Evolutionary conservation across 2,113 vertebrate species (phyloP), one percentile per base, ranked within the genome.

Genomic region (Albula glossodonta): DNA sequence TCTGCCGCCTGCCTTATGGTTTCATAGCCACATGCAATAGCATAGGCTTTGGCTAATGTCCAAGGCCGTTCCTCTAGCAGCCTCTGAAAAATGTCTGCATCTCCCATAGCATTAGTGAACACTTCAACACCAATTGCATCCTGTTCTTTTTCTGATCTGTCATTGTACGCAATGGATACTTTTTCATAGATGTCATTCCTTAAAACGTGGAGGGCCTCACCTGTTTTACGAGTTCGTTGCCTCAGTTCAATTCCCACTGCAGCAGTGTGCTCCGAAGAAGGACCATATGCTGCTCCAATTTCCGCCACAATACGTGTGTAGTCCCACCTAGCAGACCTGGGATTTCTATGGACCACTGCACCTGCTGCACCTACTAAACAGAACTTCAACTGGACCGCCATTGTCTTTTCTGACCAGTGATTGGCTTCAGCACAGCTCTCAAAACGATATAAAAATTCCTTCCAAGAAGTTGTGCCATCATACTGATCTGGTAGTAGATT

Each of bases 51-150:
- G 4, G 88, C 85, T 51, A 90, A 41, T 4, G 86, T 90, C 25
- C 2, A n/a, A 51, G 87, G 85, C 1, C 63, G 77, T 53, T 88
- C 49, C 7, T 90, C 83, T 19, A 91, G 79, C 17, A 90, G 17
- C 66, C 52, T 90, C 22, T 89, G 89, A 10, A 89, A 87, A 63
- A 87, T 85, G 0, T 79, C n/a, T n/a, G n/a, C n/a, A n/a, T n/a
- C n/a, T n/a, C n/a, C n/a, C n/a, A n/a, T n/a, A n/a, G n/a, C n/a
- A 11, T 89, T 87, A 50, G 88, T 89, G 49, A 89, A 90, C 22
- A 89, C 84, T n/a, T 91, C 85, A 0, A 89, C 57, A 11, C n/a
- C 66, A 8, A 90, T 87, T 1, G 77, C 41, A 5, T 90, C 86
- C n/a, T 89, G 85, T 22, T 81, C 85, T 4, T 2, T 17, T 31